Evolutionary conservation across 2,113 vertebrate species (phyloP).

Genomic region (Cichladusa arquata): DNA sequence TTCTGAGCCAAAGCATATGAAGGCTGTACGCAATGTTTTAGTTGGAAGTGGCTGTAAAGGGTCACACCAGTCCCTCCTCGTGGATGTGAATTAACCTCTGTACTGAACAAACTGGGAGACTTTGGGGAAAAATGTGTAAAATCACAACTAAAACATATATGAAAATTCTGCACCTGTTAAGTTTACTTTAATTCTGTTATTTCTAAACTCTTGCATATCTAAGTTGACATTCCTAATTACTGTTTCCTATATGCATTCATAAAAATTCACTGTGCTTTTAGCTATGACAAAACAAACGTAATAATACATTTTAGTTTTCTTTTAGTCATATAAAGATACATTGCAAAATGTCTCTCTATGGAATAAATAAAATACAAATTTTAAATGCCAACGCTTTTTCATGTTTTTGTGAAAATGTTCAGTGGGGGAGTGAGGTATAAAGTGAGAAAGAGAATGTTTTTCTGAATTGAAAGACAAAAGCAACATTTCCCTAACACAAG

Average conservation of each 20-base stretch:
- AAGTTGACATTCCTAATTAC: not conserved
- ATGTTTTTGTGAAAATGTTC: not conserved
- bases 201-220: not conserved
- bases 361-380: not conserved
- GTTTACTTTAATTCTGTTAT: not conserved
- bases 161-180: not conserved
- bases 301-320: not conserved
- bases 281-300: not conserved
- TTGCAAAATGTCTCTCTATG: not conserved
- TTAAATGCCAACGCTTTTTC: not conserved
- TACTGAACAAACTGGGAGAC: not conserved
- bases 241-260: not conserved
- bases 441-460: not conserved
- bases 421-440: fast-evolving
- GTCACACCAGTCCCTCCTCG: not conserved
- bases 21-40: not conserved
- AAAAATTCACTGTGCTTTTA: not conserved
- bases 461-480: not conserved
- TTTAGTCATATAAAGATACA: not conserved
- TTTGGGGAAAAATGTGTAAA: not conserved
- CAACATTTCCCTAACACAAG: not conserved
- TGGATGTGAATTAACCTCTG: not conserved
- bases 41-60: not conserved
- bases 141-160: not conserved
- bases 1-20: not conserved